These are phyloP conservation scores for Carabus problematicus DNA, from an alignment of 2,888 invertebrate genomes.

Conservation along the genomic window DNA sequence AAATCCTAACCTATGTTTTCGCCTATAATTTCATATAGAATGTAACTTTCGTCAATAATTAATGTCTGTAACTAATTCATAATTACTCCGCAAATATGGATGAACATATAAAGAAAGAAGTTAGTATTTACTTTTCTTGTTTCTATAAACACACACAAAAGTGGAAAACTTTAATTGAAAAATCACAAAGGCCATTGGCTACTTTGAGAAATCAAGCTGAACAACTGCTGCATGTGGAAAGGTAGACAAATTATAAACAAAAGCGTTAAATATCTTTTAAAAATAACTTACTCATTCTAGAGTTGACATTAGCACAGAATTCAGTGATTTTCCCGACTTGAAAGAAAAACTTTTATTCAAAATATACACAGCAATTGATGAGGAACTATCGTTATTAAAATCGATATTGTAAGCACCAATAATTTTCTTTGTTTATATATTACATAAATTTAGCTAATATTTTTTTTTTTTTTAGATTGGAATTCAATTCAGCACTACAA, in stretches of 20 bases:
- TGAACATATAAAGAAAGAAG: constrained; percentile 29
- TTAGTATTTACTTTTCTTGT: constrained; percentile 22
- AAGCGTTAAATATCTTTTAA: not conserved
- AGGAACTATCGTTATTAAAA: constrained; percentile 24
- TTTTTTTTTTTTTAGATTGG: constrained; percentile 16
- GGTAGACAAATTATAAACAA: constrained; percentile 2
- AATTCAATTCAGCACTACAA: constrained; percentile 16
- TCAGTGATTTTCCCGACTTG: constrained; percentile 33
- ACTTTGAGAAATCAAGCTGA: constrained; percentile 28
- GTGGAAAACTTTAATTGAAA: constrained; percentile 23
- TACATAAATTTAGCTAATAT: not conserved
- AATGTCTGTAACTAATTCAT: not conserved
- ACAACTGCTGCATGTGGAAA: constrained; percentile 30
- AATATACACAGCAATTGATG: constrained; percentile 34
- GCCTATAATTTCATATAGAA: too few relatives aligned
- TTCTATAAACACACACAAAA: constrained; percentile 32
- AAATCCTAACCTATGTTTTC: too few relatives aligned
- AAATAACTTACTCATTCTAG: constrained; percentile 19
- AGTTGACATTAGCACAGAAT: constrained; percentile 22
- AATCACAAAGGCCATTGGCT: constrained; percentile 24
- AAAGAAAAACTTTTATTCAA: constrained; percentile 29
- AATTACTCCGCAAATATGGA: constrained; percentile 7
- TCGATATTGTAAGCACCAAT: constrained; percentile 22
- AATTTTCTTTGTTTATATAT: not conserved
- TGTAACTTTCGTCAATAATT: too few relatives aligned